Conservation (phyloP, 2,113 vertebrate genomes). For the Rhynchomys soricoides region DNA sequence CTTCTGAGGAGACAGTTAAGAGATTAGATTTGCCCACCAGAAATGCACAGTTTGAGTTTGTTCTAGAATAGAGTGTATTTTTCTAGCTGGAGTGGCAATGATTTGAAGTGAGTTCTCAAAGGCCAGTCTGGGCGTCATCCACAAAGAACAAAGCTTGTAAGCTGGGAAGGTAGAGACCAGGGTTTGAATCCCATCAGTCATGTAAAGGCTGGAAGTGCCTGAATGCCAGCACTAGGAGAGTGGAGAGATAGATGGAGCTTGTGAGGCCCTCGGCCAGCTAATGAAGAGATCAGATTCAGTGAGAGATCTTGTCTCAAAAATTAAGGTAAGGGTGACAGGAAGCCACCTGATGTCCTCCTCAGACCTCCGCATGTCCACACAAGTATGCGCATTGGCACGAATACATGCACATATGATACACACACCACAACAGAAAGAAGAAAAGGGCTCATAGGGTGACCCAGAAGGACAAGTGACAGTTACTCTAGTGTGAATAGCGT, state of each 20-base stretch:
- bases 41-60: constrained; percentile 70
- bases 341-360: not conserved
- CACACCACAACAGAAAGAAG: too few species aligned
- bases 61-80: constrained; percentile 72
- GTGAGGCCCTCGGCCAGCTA: not conserved
- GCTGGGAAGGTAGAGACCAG: not conserved
- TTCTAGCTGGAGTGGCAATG: constrained; percentile 76
- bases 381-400: not conserved
- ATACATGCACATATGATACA: not conserved
- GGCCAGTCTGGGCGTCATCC: constrained; percentile 51
- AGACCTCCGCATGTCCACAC: too few species aligned
- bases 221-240: not conserved
- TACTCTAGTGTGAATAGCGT: not conserved
- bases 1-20: constrained; percentile 68
- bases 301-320: not conserved
- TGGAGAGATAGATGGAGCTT: not conserved
- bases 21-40: constrained; percentile 79
- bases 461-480: constrained; percentile 39
- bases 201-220: not conserved
- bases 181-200: not conserved
- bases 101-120: constrained; percentile 77
- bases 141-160: constrained; percentile 36
- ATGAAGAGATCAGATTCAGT: too few species aligned
- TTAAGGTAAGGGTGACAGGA: not conserved
- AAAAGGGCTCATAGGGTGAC: constrained; percentile 47